These are phyloP conservation scores for Synanthedon vespiformis DNA, from an alignment of 2,888 invertebrate genomes.

Conservation along the genomic window DNA sequence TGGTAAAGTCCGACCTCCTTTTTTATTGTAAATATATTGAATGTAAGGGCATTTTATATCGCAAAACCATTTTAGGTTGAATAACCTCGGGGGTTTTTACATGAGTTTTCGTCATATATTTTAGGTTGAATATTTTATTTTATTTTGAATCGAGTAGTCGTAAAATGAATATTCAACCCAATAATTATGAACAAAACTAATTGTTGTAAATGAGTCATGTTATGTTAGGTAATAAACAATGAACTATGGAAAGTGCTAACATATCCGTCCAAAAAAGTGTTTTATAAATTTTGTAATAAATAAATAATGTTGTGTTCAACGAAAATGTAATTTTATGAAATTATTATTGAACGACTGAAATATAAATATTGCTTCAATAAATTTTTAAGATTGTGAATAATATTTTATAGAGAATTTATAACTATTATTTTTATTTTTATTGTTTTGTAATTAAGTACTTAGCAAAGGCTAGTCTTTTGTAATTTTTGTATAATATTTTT, in stretches of 20 bases:
- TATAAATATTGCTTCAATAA: slow-evolving; percentile 28
- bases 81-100: no score
- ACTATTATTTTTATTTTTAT: slow-evolving; percentile 24
- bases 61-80: no score
- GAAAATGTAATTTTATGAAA: slow-evolving; percentile 32
- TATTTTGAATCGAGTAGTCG: no score
- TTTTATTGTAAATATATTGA: no score
- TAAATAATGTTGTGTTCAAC: slow-evolving; percentile 52
- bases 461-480: slow-evolving; percentile 64
- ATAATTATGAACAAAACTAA: no score
- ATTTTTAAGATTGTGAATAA: slow-evolving; percentile 36
- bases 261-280: neutral
- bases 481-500: slow-evolving; percentile 51
- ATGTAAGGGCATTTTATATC: no score
- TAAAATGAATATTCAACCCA: no score
- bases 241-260: neutral
- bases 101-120: no score
- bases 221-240: neutral
- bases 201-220: neutral
- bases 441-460: slow-evolving; percentile 33
- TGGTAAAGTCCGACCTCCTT: no score
- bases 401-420: slow-evolving; percentile 43
- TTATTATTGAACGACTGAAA: slow-evolving; percentile 41
- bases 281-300: slow-evolving; percentile 4
- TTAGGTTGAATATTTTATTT: no score